Evolutionary conservation across 2,888 invertebrate genomes (phyloP).

Genomic region (Pseudococcus longispinus): DNA sequence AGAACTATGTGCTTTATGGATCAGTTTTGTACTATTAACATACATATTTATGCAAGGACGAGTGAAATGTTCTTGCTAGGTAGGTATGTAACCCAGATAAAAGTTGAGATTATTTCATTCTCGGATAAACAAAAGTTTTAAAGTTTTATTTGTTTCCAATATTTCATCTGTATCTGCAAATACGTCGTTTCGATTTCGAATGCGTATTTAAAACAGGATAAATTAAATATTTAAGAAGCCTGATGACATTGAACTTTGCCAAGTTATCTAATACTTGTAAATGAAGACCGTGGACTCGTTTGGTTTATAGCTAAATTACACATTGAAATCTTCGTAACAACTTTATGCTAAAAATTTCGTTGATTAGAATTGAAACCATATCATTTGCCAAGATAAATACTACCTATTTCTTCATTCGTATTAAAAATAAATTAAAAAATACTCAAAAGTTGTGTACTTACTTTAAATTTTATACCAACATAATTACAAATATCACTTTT

Average conservation of each 20-base stretch:
- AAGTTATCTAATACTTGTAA: not conserved
- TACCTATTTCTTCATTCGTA: not conserved
- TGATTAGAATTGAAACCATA: not conserved
- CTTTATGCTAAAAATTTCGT: too few species aligned
- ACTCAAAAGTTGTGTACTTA: not conserved
- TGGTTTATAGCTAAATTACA: not conserved
- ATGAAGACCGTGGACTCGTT: not conserved
- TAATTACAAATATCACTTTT: not conserved
- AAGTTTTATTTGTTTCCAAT: not conserved
- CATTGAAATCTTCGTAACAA: too few species aligned
- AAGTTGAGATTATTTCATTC: not conserved
- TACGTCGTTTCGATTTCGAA: too few species aligned
- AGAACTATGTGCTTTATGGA: not conserved
- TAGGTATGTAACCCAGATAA: slow-evolving; percentile 10
- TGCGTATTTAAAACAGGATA: too few species aligned
- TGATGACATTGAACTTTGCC: not conserved
- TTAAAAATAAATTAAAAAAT: not conserved
- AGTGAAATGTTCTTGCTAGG: not conserved
- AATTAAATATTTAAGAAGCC: not conserved
- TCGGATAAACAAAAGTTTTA: not conserved
- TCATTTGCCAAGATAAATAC: not conserved
- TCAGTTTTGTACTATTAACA: not conserved
- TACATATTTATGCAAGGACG: not conserved
- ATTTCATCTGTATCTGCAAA: too few species aligned
- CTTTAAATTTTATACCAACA: not conserved